Percentiles rank a stretch among this genome's conserved stretches.
phyloP scores from a whole-genome alignment of 2,797 vertebrate genomes.

The Tapirus indicus region DNA sequence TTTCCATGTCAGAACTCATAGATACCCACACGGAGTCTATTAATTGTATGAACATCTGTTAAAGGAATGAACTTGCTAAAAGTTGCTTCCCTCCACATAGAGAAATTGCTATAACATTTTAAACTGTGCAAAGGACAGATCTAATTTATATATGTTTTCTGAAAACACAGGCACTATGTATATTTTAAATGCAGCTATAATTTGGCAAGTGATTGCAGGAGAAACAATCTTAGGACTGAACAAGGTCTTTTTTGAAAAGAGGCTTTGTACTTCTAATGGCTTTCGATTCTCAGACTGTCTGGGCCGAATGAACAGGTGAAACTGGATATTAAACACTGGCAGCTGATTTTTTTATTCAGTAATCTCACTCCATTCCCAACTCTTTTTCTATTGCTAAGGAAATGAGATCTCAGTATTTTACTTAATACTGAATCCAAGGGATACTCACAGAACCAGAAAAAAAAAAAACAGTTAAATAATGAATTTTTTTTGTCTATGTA shows the following conservation, averaged over 20 bases:
- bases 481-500: constrained; percentile 8
- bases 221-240: constrained; percentile 58
- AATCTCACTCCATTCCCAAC: background rate
- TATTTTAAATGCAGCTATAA: constrained; percentile 71
- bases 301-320: constrained; percentile 31
- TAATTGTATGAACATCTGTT: constrained; percentile 63
- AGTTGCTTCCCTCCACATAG: constrained; percentile 19
- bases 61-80: constrained; percentile 50
- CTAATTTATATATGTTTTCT: constrained; percentile 69
- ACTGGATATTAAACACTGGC: constrained; percentile 32
- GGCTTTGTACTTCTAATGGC: constrained; percentile 33
- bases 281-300: constrained; percentile 19
- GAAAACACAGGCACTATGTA: constrained; percentile 42
- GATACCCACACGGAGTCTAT: constrained; percentile 40
- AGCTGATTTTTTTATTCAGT: constrained; percentile 34
- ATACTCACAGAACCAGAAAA: background rate
- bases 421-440: constrained; percentile 22
- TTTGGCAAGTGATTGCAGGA: constrained; percentile 57
- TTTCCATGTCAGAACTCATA: constrained; percentile 41
- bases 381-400: constrained; percentile 26
- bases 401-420: constrained; percentile 49
- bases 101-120: constrained; percentile 62
- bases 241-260: constrained; percentile 52
- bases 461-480: background rate
- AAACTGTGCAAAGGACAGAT: constrained; percentile 63